phyloP scores from a whole-genome alignment of 2,113 vertebrate genomes.

The Scopus umbretta region DNA sequence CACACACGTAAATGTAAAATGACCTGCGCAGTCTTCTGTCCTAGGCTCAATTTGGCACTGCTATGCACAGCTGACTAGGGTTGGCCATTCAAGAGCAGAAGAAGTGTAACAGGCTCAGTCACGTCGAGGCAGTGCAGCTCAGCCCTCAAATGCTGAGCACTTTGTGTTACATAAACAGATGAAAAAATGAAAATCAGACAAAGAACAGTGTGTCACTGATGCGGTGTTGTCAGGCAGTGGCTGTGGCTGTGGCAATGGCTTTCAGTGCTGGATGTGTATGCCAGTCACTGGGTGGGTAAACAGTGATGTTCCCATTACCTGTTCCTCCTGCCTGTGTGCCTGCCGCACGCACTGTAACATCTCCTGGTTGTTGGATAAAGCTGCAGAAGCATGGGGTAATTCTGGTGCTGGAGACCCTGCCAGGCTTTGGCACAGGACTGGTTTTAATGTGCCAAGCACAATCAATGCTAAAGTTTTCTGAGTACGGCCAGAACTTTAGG shows the following conservation, averaged over 20 bases:
- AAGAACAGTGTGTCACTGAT: neutral
- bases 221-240: neutral
- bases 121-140: neutral
- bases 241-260: no score
- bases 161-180: neutral
- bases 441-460: neutral
- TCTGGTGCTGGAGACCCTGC: neutral
- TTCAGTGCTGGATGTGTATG: neutral
- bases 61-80: neutral
- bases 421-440: neutral
- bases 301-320: neutral
- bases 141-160: neutral
- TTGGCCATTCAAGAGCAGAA: neutral
- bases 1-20: neutral
- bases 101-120: neutral
- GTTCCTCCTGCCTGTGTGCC: neutral
- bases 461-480: neutral
- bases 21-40: neutral
- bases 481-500: neutral
- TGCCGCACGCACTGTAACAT: fast-evolving
- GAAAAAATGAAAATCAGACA: neutral
- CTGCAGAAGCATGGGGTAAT: neutral
- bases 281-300: neutral
- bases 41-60: neutral
- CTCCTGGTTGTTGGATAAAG: neutral